These are phyloP conservation scores for Actinia tenebrosa DNA, from an alignment of 64 coral and sea anemone species.

Conservation along the genomic window DNA sequence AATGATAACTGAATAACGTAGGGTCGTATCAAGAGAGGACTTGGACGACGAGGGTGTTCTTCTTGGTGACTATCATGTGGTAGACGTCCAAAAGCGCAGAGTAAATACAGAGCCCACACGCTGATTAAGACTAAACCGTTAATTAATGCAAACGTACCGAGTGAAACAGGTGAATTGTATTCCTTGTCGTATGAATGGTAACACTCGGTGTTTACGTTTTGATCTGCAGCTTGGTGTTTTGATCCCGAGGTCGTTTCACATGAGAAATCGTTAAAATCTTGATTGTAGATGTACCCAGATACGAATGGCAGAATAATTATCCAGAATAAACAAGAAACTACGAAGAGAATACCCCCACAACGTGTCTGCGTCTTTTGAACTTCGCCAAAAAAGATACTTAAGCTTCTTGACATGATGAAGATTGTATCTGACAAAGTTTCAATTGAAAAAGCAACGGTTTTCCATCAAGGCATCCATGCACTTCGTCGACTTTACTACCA, in stretches of 20 bases:
- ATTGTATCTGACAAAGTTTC: background rate
- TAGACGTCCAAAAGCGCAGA: slow-evolving; percentile 24
- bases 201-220: background rate
- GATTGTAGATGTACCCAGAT: background rate
- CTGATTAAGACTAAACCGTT: slow-evolving; percentile 2
- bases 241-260: background rate
- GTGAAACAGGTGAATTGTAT: background rate
- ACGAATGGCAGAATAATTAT: background rate
- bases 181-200: background rate
- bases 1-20: slow-evolving; percentile 9
- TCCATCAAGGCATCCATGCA: background rate
- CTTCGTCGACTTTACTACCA: background rate
- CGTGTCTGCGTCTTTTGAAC: slow-evolving; percentile 27
- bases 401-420: background rate
- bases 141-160: slow-evolving; percentile 22
- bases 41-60: slow-evolving; percentile 17
- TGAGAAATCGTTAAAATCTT: background rate
- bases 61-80: slow-evolving; percentile 21
- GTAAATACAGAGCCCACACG: slow-evolving; percentile 14
- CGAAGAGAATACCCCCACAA: slow-evolving; percentile 9
- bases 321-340: slow-evolving; percentile 14
- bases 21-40: background rate
- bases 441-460: background rate
- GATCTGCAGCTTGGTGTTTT: background rate
- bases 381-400: slow-evolving; percentile 1